Base-by-base conservation (phyloP, 2,888 invertebrate species). In the Leuctra nigra region DNA sequence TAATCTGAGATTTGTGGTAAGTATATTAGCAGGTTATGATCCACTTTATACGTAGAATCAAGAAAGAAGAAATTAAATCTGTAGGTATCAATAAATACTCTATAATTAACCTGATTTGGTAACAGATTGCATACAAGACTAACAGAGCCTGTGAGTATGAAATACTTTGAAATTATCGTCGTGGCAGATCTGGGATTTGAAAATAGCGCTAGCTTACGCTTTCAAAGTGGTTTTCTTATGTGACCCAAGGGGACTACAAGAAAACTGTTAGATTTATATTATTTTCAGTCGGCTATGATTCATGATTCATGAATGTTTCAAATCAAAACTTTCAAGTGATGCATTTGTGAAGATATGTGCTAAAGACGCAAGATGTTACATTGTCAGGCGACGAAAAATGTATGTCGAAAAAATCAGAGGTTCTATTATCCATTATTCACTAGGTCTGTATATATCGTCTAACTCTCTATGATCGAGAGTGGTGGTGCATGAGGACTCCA, bases 271-370 rank as follows among this genome's bases (percentile, higher is more conserved):
- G 33, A 48, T 48, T 48, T 33, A 48, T 48, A 25, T 33, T 33
- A 48, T 33, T 50, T 20, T 35, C 7, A 44, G 44, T 50, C 50
- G 11, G 16, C 25, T 25, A 25, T 25, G 25, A 33, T 35, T 50
- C 44, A 50, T 50, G 50, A 50, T 50, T 50, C 50, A 50, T 50
- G 50, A 50, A 50, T 50, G 50, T 50, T 50, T 50, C 20, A 50
- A 33, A 33, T 50, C 50, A 50, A 35, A 29, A 33, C 33, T 50
- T 35, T 7, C 16, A 33, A 50, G 50, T 35, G 22, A 33, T 50
- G 50, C 33, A 50, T 50, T 20, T 29, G 16, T 50, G 50, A 50
- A 33, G 50, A 50, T 33, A 35, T 33, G 50, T 18, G 33, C 16
- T 50, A 20, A 50, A 50, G 50, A 50, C 22, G 50, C 18, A 50